Evolutionary conservation across 2,888 invertebrate species (phyloP), one percentile per base, ranked within the genome.

Genomic region (Acronicta psi): DNA sequence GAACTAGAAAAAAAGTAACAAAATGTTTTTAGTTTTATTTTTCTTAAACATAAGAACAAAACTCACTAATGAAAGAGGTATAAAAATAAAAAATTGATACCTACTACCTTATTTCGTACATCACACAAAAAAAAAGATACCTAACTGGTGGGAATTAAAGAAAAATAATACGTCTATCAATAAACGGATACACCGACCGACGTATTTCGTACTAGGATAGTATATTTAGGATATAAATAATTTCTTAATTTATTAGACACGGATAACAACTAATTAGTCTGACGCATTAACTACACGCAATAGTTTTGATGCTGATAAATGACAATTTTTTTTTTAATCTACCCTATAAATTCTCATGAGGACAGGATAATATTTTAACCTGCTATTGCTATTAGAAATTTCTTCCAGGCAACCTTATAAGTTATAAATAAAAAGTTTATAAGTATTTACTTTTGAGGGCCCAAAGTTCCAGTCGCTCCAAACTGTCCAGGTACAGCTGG

Each of bases 391-490:
- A n/a, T n/a, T n/a, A n/a, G n/a, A n/a, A n/a, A n/a, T n/a, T n/a
- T n/a, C n/a, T n/a, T n/a, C n/a, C n/a, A 20, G 20, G 20, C 42
- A 38, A 43, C 10, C 17, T 29, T 13, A 7, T n/a, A 8, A 0
- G 11, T 43, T 0, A n/a, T 10, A 9, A 41, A 6, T 41, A 38
- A 46, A 38, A 47, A 41, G 37, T 31, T 62, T n/a, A n/a, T n/a
- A n/a, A 62, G 56, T 63, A 85, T 83, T 92, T 92, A 95, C 95
- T 95, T 93, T 95, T 95, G 43, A 95, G 59, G 40, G 95, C 95
- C 94, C 95, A 94, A 10, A 95, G 65, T 64, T 95, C 92, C 69
- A 94, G 81, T 3, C 85, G 81, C 9, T 90, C 86, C 68, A 94
- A 71, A 57, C 90, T 86, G 51, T 91, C 86, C 57, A 93, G 52